Percentiles rank a stretch among this genome's conserved stretches.
phyloP scores from a whole-genome alignment of 2,797 vertebrate genomes.

The Clarias pachynema region DNA sequence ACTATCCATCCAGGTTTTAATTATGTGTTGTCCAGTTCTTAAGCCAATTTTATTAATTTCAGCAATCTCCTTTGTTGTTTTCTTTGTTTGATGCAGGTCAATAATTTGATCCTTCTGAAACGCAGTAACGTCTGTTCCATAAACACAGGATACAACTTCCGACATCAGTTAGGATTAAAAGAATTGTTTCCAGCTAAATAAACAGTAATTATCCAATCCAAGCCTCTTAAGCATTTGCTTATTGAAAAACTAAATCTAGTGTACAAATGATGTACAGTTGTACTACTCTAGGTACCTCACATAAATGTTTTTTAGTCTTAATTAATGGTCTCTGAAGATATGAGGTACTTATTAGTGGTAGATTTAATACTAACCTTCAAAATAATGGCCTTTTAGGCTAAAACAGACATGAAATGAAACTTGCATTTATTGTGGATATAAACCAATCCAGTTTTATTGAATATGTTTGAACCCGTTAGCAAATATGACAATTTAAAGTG shows the following conservation, averaged over 20 bases:
- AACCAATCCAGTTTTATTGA: conserved; percentile 65
- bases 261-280: not conserved
- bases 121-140: too few species aligned
- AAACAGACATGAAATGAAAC: conserved; percentile 40
- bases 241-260: not conserved
- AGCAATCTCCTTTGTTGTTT: too few species aligned
- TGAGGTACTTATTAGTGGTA: not conserved
- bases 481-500: conserved; percentile 55
- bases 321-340: not conserved
- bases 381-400: not conserved
- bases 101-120: too few species aligned
- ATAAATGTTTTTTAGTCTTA: not conserved
- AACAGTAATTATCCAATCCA: too few species aligned
- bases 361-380: not conserved
- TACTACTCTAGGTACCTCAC: not conserved
- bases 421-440: conserved; percentile 48
- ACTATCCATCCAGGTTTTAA: too few species aligned
- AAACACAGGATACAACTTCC: too few species aligned
- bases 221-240: too few species aligned
- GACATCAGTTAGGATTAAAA: too few species aligned
- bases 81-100: too few species aligned
- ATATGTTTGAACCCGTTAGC: conserved; percentile 58
- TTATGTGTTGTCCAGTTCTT: too few species aligned
- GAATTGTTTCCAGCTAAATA: too few species aligned
- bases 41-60: too few species aligned